Evolutionary conservation across 2,797 vertebrate genomes (phyloP).

Genomic region (Sphaeramia orbicularis): DNA sequence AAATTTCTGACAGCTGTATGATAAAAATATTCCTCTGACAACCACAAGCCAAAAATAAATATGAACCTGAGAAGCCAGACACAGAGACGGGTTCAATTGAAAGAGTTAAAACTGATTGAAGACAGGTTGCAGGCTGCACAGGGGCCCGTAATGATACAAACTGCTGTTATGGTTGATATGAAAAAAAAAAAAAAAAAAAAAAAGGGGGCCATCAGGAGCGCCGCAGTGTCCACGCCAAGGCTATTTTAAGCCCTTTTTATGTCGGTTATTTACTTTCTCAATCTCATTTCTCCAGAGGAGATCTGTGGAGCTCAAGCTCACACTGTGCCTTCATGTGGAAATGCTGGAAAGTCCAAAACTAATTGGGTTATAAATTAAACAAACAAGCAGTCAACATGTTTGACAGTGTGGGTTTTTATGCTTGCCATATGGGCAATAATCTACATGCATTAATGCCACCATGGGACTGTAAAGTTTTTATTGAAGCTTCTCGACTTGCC

Average conservation of each 20-base stretch:
- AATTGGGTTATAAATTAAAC: slow-evolving; percentile 43
- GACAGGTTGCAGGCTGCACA: slow-evolving; percentile 29
- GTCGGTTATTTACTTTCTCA: neutral
- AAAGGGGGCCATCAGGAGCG: neutral
- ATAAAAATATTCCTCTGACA: slow-evolving; percentile 47
- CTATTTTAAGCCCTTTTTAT: slow-evolving; percentile 1
- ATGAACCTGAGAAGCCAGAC: slow-evolving; percentile 21
- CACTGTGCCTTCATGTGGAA: neutral
- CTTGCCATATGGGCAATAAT: slow-evolving; percentile 27
- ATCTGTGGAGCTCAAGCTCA: neutral
- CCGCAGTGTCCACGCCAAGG: slow-evolving; percentile 3
- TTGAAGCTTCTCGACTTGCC: slow-evolving; percentile 1
- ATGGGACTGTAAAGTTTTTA: slow-evolving; percentile 28
- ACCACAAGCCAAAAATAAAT: slow-evolving; percentile 41
- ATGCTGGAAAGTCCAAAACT: slow-evolving; percentile 10
- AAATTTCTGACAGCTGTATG: slow-evolving; percentile 46
- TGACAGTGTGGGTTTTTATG: slow-evolving; percentile 28
- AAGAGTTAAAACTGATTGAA: slow-evolving; percentile 38
- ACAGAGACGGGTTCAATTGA: slow-evolving; percentile 23
- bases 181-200: neutral
- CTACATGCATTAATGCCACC: slow-evolving; percentile 27
- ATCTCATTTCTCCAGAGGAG: neutral
- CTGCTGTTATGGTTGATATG: slow-evolving; percentile 6
- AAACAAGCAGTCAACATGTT: slow-evolving; percentile 25
- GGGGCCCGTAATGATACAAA: slow-evolving; percentile 25